Evolutionary conservation across 2,797 vertebrate genomes (phyloP), one percentile per base, ranked within the genome.

Genomic region (Syngnathus rostellatus): DNA sequence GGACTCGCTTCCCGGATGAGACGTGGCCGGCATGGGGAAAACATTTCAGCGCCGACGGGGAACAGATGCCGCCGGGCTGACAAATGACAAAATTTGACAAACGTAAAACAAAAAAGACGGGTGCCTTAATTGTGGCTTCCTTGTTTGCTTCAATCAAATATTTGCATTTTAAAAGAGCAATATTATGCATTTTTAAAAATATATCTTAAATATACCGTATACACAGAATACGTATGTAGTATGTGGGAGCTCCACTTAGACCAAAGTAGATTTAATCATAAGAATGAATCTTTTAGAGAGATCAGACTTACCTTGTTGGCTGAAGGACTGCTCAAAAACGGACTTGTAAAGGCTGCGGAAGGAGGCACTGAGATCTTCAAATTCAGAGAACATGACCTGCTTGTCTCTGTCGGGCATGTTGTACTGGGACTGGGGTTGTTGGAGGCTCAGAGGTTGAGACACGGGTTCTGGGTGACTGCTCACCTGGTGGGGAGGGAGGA

Each of bases 301-400:
- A 31, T 31, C 31, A 31, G 31, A 85, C 92, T 92, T 77, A 96
- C 94, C 93, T 92, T 92, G 93, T 82, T 94, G 93, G 90, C 88
- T 94, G 88, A 94, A 93, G 86, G 93, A 94, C 90, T 95, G 94
- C 87, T 94, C 93, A 88, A 96, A 96, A 83, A 96, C 94, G 82
- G 93, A 93, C 88, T 94, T 95, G 86, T 96, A 96, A 90, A 96
- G 92, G 90, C 94, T 95, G 89, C 94, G 92, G 87, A 96, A 95
- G 81, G 94, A 96, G 92, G 93, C 94, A 92, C 94, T 95, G 88
- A 96, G 94, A 94, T 96, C 93, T 92, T 96, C 94, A 82, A 95
- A 95, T 85, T 96, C 94, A 69, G 92, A 93, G 86, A 95, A 95
- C 76, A 93, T 91, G 80, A 92, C 90, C 83, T 92, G 91, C 83